Conservation (phyloP, 2,888 invertebrate species). For the Sinotaia quadrata region DNA sequence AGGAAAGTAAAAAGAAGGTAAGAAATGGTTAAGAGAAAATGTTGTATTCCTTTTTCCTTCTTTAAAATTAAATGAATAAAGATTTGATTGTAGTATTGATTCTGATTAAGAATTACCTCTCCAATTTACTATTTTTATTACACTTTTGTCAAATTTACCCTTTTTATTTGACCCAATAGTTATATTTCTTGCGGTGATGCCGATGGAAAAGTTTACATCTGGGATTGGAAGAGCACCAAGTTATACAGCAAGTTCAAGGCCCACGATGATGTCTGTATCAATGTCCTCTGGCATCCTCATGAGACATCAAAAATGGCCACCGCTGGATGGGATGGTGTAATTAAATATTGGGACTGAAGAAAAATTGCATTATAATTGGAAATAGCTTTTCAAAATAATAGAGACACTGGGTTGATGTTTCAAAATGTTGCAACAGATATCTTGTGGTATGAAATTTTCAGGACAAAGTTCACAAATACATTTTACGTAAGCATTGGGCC, state of each 20-base stretch:
- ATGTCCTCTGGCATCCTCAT: constrained; percentile 97
- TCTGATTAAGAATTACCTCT: too few relatives aligned
- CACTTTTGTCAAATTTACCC: not conserved
- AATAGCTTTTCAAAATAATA: too few relatives aligned
- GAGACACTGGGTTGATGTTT: too few relatives aligned
- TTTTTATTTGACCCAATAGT: constrained; percentile 74
- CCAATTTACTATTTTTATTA: too few relatives aligned
- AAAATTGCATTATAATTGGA: too few relatives aligned
- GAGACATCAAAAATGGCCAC: constrained; percentile 98
- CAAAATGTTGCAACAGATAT: too few relatives aligned
- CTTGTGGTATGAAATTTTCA: too few relatives aligned
- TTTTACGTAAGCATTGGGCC: too few relatives aligned
- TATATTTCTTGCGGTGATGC: constrained; percentile 98
- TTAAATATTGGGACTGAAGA: constrained; percentile 97
- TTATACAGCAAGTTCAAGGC: constrained; percentile 99
- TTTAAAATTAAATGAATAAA: not conserved
- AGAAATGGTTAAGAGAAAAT: too few relatives aligned
- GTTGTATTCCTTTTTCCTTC: not conserved
- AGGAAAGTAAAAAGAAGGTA: too few relatives aligned
- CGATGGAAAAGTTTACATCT: constrained; percentile 97
- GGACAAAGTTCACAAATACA: too few relatives aligned
- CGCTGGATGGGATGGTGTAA: constrained; percentile 98
- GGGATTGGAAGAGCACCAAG: constrained; percentile 99
- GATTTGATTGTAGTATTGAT: too few relatives aligned
- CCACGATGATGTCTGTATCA: constrained; percentile 97